Percentiles rank a stretch among this genome's conserved stretches.
phyloP scores from a whole-genome alignment of 2,888 invertebrate genomes.

The Campoplex nolae region DNA sequence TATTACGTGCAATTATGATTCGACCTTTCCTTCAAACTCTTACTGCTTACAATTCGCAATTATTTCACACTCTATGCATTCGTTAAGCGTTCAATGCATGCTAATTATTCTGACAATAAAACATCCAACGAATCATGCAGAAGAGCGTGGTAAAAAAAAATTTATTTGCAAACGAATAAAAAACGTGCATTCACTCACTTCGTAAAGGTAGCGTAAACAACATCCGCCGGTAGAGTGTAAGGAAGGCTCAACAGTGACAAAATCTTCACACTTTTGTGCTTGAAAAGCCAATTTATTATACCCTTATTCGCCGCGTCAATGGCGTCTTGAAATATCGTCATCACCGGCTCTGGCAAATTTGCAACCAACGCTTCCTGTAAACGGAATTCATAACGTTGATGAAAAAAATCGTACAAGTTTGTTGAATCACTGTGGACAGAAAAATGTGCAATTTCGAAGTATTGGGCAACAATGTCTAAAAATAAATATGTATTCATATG shows the following conservation, averaged over 20 bases:
- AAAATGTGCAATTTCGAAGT: background rate
- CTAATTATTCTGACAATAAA: conserved; percentile 15
- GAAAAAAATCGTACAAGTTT: conserved; percentile 4
- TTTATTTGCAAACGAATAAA: background rate
- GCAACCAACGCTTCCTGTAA: conserved; percentile 93
- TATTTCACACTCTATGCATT: conserved; percentile 15
- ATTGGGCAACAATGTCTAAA: too few species aligned
- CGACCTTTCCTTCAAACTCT: background rate
- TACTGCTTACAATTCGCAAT: conserved; percentile 29
- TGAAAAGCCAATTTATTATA: conserved; percentile 95
- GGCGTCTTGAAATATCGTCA: conserved; percentile 96
- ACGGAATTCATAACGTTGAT: conserved; percentile 34
- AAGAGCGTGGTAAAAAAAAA: conserved; percentile 7
- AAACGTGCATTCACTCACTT: conserved; percentile 88
- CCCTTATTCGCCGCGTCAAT: conserved; percentile 97
- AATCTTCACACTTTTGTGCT: conserved; percentile 92
- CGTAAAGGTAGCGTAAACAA: conserved; percentile 93
- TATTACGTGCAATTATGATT: conserved; percentile 17
- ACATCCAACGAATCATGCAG: conserved; percentile 51
- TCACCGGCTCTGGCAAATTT: conserved; percentile 95
- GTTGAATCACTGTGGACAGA: background rate
- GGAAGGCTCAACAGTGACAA: conserved; percentile 93
- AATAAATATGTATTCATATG: too few species aligned
- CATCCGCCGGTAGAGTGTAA: conserved; percentile 94
- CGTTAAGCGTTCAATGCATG: background rate